Evolutionary conservation across 2,113 vertebrate genomes (phyloP), one percentile per base, ranked within the genome.

Genomic region (Psittacara wagleri): DNA sequence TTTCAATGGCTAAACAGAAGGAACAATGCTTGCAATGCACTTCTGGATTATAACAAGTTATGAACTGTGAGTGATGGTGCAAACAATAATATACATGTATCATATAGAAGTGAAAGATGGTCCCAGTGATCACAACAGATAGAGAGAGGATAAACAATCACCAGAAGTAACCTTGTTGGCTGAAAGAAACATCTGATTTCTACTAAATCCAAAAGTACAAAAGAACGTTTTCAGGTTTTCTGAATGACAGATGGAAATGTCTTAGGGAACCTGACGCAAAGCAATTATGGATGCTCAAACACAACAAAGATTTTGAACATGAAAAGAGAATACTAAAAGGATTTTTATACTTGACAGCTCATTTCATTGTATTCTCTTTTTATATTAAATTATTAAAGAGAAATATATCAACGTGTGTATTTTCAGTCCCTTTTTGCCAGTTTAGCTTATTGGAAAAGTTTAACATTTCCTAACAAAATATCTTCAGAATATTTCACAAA

Each of bases 271-370:
- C 87, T 93, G 96, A 96, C 77, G 51, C 94, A 96, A 93, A 97
- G 94, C 96, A 94, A 97, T 97, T 97, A 97, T 76, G 94, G 94
- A 93, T 95, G 79, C 92, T 97, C 91, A 95, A 94, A 97, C 94
- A 97, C 95, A 97, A 96, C 95, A 97, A 97, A 97, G 95, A 95
- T 95, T 96, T 97, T 86, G 91, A 91, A 97, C 94, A 96, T 97
- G 91, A 97, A 97, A 97, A 94, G 95, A 94, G 94, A 97, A 95
- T 97, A 84, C 96, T 96, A 96, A 97, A 96, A 97, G 94, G 91
- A 96, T 97, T 97, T 94, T 96, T 97, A 97, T 88, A 79, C 80
- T 94, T 97, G 96, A 96, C 96, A 97, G 92, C 92, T 97, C 95
- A 96, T 93, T 96, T 97, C 94, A 97, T 97, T 97, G 90, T 96